phyloP scores from a whole-genome alignment of 2,797 vertebrate species.

The Falco novaeseelandiae region DNA sequence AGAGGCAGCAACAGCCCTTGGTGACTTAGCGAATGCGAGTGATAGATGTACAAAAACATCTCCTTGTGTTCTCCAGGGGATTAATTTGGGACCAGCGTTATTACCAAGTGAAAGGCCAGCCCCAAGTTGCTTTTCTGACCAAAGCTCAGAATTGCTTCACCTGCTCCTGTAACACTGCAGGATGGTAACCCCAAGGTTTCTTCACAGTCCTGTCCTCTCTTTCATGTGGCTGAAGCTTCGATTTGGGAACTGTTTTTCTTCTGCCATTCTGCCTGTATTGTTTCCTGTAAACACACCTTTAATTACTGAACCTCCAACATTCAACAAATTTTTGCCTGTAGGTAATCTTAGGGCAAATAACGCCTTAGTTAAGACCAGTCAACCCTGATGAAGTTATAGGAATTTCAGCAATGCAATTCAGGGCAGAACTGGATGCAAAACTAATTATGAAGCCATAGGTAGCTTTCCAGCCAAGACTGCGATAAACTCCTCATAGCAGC shows the following conservation, averaged over 20 bases:
- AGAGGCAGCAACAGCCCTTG: not conserved
- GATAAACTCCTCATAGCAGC: not conserved
- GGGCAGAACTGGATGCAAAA: not conserved
- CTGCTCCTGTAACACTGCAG: rapidly evolving
- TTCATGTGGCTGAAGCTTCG: not conserved
- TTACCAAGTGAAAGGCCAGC: not conserved
- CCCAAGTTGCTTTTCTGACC: not conserved
- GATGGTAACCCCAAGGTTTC: not conserved
- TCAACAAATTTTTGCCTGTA: constrained; percentile 10
- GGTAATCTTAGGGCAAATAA: not conserved
- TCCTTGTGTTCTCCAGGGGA: not conserved
- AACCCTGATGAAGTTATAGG: constrained; percentile 15
- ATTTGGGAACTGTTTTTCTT: not conserved
- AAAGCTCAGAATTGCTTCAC: not conserved
- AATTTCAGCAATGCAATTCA: constrained; percentile 16
- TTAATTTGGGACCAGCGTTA: not conserved
- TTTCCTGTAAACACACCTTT: constrained; percentile 24
- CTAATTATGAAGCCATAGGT: not conserved
- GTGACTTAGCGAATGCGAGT: rapidly evolving
- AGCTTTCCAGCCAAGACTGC: not conserved
- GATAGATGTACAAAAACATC: not conserved
- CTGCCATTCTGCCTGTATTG: not conserved
- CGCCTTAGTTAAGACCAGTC: not conserved
- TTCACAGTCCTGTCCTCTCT: not conserved
- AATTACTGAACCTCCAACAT: not conserved